Conservation (phyloP, 2,888 invertebrate genomes). For the Macrophya alboannulata region DNA sequence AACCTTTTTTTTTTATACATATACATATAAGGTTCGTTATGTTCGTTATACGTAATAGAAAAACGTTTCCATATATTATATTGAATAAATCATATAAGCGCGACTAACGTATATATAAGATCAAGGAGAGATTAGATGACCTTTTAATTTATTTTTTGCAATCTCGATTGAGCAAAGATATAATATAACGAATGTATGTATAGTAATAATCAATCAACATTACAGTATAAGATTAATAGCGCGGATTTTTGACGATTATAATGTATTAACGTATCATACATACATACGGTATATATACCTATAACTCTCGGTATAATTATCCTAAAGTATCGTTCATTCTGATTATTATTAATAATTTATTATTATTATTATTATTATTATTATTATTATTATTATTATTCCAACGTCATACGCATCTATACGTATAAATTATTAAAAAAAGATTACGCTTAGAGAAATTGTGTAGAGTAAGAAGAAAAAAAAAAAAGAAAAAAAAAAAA, state of each 20-base stretch:
- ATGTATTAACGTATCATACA: not conserved
- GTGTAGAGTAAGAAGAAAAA: not conserved
- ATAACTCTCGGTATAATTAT: not conserved
- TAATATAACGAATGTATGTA: not conserved
- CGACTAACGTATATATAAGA: slow-evolving; percentile 11
- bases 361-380: not conserved
- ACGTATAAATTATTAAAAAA: not conserved
- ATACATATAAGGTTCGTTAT: too few species aligned
- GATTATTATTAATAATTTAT: not conserved
- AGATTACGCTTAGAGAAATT: not conserved
- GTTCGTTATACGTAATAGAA: not conserved
- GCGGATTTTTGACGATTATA: slow-evolving; percentile 11
- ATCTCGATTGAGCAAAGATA: not conserved
- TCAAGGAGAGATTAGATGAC: not conserved
- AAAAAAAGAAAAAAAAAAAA: not conserved
- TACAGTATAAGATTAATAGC: slow-evolving; percentile 10
- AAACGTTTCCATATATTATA: not conserved
- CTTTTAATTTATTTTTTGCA: not conserved
- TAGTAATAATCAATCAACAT: slow-evolving; percentile 7
- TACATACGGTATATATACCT: not conserved
- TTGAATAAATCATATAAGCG: slow-evolving; percentile 1
- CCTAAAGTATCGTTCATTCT: not conserved
- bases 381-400: not conserved
- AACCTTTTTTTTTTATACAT: not conserved
- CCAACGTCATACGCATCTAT: not conserved